Conservation (phyloP, 2,797 vertebrate genomes). For the Gastrophryne carolinensis region DNA sequence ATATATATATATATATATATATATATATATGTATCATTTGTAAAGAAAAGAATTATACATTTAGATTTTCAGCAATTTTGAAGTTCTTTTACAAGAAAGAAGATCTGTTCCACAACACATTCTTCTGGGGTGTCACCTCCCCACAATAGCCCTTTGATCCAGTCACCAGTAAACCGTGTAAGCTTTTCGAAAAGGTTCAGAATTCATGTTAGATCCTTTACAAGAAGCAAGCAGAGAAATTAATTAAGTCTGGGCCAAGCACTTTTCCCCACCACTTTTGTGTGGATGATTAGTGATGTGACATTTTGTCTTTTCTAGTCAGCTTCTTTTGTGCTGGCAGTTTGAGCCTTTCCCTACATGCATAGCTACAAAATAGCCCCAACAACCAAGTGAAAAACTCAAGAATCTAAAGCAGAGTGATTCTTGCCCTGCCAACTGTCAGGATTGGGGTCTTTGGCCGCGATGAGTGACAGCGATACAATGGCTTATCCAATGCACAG, state of each 20-base stretch:
- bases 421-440: background rate
- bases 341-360: constrained; percentile 33
- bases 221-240: constrained; percentile 45
- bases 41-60: background rate
- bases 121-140: background rate
- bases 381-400: background rate
- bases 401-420: background rate
- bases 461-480: constrained; percentile 9
- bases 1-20: too few species aligned
- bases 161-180: background rate
- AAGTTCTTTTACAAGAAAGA: too few species aligned
- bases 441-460: too few species aligned
- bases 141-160: constrained; percentile 6
- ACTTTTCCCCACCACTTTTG: constrained; percentile 49
- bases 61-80: too few species aligned
- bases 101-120: background rate
- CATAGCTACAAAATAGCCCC: constrained; percentile 35
- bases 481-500: background rate
- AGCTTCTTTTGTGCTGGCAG: constrained; percentile 46
- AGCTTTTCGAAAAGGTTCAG: constrained; percentile 23
- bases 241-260: constrained; percentile 25
- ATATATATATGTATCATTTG: too few species aligned
- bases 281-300: constrained; percentile 44
- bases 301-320: constrained; percentile 45
- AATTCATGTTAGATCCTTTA: constrained; percentile 2